Evolutionary conservation across 2,888 invertebrate genomes (phyloP).

Genomic region (Spilosoma lubricipeda): DNA sequence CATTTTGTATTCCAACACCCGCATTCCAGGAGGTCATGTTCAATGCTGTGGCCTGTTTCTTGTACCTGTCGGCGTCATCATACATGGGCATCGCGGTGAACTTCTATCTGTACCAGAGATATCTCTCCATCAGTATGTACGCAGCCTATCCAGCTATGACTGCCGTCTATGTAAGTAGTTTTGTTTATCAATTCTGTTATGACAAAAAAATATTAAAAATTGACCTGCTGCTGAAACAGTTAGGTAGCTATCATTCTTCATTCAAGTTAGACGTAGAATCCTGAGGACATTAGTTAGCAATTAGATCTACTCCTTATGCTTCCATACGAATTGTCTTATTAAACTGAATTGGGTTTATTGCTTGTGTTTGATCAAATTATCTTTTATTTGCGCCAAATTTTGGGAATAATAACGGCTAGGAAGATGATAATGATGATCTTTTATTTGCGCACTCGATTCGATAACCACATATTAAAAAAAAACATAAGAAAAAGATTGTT

Average conservation of each 20-base stretch:
- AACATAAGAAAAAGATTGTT: too few species aligned
- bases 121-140: slow-evolving; percentile 90
- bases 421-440: too few species aligned
- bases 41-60: slow-evolving; percentile 91
- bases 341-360: too few species aligned
- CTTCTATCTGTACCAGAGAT: slow-evolving; percentile 91
- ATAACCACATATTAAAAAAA: too few species aligned
- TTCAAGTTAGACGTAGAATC: not conserved
- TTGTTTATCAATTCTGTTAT: not conserved
- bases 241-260: not conserved
- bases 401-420: too few species aligned
- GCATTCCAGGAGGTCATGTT: slow-evolving; percentile 91
- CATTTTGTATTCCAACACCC: slow-evolving; percentile 3
- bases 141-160: slow-evolving; percentile 96
- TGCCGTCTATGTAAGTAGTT: slow-evolving; percentile 92
- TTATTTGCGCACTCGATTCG: too few species aligned
- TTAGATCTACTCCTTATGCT: not conserved
- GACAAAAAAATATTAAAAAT: not conserved
- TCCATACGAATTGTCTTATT: too few species aligned
- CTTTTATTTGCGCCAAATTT: too few species aligned
- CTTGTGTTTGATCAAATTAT: not conserved
- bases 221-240: not conserved
- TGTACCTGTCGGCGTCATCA: slow-evolving; percentile 92
- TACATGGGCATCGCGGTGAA: slow-evolving; percentile 93
- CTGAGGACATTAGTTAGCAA: not conserved